These are phyloP conservation scores for Tetragonula carbonaria DNA, from an alignment of 2,888 invertebrate species.

Conservation along the genomic window DNA sequence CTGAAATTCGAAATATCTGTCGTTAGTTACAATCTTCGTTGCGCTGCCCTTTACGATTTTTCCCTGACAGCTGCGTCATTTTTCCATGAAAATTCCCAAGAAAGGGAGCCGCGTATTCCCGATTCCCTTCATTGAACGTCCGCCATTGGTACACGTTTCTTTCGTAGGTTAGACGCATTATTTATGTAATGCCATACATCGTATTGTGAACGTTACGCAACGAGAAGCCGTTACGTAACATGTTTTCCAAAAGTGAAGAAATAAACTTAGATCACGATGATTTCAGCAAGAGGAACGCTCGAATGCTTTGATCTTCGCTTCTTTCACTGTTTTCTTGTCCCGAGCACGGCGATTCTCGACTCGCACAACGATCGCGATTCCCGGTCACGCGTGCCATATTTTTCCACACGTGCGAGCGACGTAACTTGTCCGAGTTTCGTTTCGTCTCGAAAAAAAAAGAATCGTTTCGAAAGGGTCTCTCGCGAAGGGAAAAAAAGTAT, in stretches of 20 bases:
- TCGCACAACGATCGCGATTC: slow-evolving; percentile 26
- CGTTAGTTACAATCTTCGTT: too few relatives aligned
- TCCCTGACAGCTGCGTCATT: slow-evolving; percentile 15
- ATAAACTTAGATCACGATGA: slow-evolving; percentile 51
- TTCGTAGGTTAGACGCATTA: slow-evolving; percentile 38
- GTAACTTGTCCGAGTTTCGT: not conserved
- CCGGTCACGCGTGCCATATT: not conserved
- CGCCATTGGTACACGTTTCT: not conserved
- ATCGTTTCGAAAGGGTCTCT: not conserved
- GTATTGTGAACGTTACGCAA: slow-evolving; percentile 43
- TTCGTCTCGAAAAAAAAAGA: not conserved
- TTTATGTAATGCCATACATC: slow-evolving; percentile 55
- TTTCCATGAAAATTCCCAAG: not conserved
- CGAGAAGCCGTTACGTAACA: slow-evolving; percentile 29
- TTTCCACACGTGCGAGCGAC: not conserved
- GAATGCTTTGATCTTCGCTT: slow-evolving; percentile 40
- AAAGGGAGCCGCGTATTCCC: not conserved
- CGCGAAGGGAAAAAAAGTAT: too few relatives aligned
- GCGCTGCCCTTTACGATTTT: not conserved
- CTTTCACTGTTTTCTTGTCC: slow-evolving; percentile 23
- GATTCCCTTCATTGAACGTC: not conserved
- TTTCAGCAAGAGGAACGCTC: slow-evolving; percentile 47
- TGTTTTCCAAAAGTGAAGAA: slow-evolving; percentile 62
- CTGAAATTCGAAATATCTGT: too few relatives aligned
- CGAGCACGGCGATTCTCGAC: not conserved